Conservation (phyloP, 1,140 invertebrate species). For the Drosophila pachea region DNA sequence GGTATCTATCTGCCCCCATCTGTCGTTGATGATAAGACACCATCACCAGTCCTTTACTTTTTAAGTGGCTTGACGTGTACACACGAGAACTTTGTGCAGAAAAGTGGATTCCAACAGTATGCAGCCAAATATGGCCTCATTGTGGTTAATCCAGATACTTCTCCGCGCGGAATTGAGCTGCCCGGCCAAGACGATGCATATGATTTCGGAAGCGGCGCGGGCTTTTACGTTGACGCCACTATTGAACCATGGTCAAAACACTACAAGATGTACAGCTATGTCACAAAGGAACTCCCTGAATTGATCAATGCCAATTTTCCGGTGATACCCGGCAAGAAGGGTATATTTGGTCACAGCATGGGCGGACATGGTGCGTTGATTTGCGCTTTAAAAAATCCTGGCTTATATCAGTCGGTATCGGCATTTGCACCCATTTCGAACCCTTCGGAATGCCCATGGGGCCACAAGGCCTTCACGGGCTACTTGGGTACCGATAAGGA, state of each 20-base stretch:
- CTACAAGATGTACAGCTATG: slow-evolving; percentile 97
- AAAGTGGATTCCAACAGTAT: slow-evolving; percentile 94
- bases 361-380: slow-evolving; percentile 98
- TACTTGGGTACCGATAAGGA: slow-evolving; percentile 88
- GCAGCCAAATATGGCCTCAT: slow-evolving; percentile 86
- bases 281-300: slow-evolving; percentile 92
- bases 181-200: slow-evolving; percentile 93
- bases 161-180: slow-evolving; percentile 93
- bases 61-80: slow-evolving; percentile 96
- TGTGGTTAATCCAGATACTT: slow-evolving; percentile 95
- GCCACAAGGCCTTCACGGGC: slow-evolving; percentile 90
- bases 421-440: slow-evolving; percentile 98
- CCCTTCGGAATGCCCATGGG: slow-evolving; percentile 92
- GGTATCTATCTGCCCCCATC: slow-evolving; percentile 92
- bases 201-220: slow-evolving; percentile 97
- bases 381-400: slow-evolving; percentile 94
- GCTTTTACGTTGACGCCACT: slow-evolving; percentile 97
- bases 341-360: slow-evolving; percentile 96
- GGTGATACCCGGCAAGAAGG: slow-evolving; percentile 82
- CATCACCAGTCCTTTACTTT: slow-evolving; percentile 93
- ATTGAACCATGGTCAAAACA: slow-evolving; percentile 94
- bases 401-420: slow-evolving; percentile 92
- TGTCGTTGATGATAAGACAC: slow-evolving; percentile 82
- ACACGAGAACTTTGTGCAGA: slow-evolving; percentile 97
- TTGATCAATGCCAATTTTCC: slow-evolving; percentile 89